Base-by-base conservation (phyloP, 2,797 vertebrate genomes). In the Chaetodon trifasciatus region DNA sequence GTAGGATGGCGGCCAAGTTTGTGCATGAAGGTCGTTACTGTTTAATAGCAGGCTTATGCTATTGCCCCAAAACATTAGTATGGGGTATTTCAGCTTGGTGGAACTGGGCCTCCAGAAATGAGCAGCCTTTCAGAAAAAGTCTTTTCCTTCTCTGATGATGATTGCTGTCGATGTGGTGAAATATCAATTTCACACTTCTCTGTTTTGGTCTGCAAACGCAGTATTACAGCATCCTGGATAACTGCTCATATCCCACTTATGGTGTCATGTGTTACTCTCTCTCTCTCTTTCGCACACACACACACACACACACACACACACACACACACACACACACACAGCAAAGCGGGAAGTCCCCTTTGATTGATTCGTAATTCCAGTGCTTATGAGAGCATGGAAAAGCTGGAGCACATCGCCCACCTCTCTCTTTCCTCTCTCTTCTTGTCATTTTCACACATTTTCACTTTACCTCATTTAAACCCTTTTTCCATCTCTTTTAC, bases 401-500 rank as follows among this genome's bases (percentile, higher is more conserved):
- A 81, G 17, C 52, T 37, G 6, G 39, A 72, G 66, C 72, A 55
- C 73, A 46, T 44, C 42, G 13, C 52, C 40, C 4, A 50, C 23
- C 1, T 32, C 35, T 53, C 32, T 62, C n/a, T 49, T 69, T 69
- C 46, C 37, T 13, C 37, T 68, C 55, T 61, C 28, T 65, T 53
- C 39, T 61, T n/a, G 40, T 81, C 56, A 37, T 60, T 82, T 84
- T 85, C 81, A 84, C 79, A 87, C 81, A 50, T 85, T 81, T 83
- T 71, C 49, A 70, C 66, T 35, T 89, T 21, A 76, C 77, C 70
- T 81, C 55, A 86, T 76, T 80, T 58, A 62, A 88, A 75, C 64
- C 49, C 47, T 39, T 66, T 75, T 76, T 57, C 70, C 78, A 74
- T 42, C 2, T 75, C 65, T 56, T 72, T 85, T 72, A 57, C 69